Conservation (phyloP, 2,797 vertebrate species). For the Ibycter americanus region DNA sequence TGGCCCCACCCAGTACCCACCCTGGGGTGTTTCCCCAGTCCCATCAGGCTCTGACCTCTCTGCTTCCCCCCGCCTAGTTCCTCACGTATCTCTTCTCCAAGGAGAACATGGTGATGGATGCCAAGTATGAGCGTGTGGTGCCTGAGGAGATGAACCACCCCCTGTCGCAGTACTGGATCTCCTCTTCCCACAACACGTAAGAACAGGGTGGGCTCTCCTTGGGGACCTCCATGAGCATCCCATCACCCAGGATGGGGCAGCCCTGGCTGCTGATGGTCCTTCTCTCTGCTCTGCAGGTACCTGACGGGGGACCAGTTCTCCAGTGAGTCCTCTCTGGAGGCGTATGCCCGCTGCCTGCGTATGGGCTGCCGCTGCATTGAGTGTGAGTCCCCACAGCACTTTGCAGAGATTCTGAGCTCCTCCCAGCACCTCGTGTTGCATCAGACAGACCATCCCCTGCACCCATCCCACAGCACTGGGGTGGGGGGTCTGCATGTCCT, state of each 20-base stretch:
- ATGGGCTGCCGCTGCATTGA: slow-evolving; percentile 79
- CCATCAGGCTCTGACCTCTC: not conserved
- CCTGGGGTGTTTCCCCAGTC: not conserved
- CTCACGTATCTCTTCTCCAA: slow-evolving; percentile 77
- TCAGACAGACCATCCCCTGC: not conserved
- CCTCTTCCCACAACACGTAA: slow-evolving; percentile 80
- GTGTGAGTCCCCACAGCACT: slow-evolving; percentile 46
- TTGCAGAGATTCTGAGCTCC: not conserved
- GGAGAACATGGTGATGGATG: slow-evolving; percentile 75
- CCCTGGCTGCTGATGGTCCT: not conserved
- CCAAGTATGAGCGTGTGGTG: slow-evolving; percentile 55
- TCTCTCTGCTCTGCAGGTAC: slow-evolving; percentile 49
- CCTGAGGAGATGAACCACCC: slow-evolving; percentile 76
- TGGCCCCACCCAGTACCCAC: not conserved
- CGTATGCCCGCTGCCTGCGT: slow-evolving; percentile 72
- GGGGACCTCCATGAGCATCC: rapidly evolving
- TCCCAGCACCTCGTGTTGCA: not conserved
- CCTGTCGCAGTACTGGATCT: slow-evolving; percentile 79
- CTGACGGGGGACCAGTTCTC: slow-evolving; percentile 78
- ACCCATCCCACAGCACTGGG: rapidly evolving
- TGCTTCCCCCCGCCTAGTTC: slow-evolving; percentile 51
- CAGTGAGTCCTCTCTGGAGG: slow-evolving; percentile 76
- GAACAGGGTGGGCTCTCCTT: not conserved
- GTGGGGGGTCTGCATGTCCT: not conserved
- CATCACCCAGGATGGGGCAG: not conserved